Percentiles rank a stretch among this genome's conserved stretches.
Conservation (phyloP, 2,888 invertebrate genomes). For the Ormyrus pomaceus region DNA sequence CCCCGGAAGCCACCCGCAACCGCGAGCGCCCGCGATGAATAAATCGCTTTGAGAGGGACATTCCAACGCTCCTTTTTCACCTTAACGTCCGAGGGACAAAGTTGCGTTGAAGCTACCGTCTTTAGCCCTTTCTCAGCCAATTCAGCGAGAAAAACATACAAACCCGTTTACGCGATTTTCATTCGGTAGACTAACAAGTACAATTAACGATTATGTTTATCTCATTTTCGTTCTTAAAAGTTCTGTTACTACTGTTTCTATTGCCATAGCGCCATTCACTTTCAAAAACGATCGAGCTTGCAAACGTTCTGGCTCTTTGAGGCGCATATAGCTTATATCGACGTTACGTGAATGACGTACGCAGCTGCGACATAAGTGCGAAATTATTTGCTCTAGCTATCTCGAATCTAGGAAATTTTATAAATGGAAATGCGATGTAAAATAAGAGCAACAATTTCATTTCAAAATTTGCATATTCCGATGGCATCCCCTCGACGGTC, state of each 20-base stretch:
- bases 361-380: neutral
- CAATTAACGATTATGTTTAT: no score
- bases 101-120: no score
- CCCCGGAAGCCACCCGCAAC: neutral
- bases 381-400: neutral
- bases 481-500: neutral
- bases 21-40: slow-evolving; percentile 19
- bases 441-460: neutral
- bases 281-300: no score
- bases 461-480: neutral
- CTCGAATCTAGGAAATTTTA: slow-evolving; percentile 9
- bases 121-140: no score
- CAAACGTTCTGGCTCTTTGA: neutral
- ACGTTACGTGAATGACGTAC: neutral
- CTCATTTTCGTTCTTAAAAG: no score
- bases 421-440: neutral
- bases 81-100: neutral
- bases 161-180: no score
- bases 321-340: neutral
- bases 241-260: no score
- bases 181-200: no score
- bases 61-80: neutral
- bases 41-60: slow-evolving; percentile 36
- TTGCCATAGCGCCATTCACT: no score
- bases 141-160: no score